These are phyloP conservation scores for Brachionus rubens DNA, from an alignment of 1,140 invertebrate species.

Conservation along the genomic window DNA sequence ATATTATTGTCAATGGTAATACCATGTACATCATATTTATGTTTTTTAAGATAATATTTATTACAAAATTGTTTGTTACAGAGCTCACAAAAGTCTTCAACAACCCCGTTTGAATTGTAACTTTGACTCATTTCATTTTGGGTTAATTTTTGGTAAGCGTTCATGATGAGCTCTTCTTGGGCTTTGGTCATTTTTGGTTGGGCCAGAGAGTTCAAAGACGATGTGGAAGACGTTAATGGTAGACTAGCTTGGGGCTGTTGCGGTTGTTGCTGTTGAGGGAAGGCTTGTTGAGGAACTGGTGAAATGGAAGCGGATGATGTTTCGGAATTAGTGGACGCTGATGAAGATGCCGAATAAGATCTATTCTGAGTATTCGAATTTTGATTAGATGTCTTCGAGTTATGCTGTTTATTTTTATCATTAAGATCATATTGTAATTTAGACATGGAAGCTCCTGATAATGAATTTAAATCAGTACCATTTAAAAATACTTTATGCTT, in stretches of 20 bases:
- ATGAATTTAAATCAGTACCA: background rate
- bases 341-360: slow-evolving; percentile 23
- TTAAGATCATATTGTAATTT: slow-evolving; percentile 31
- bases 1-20: slow-evolving; percentile 42
- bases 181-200: slow-evolving; percentile 1
- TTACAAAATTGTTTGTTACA: slow-evolving; percentile 47
- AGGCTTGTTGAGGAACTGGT: background rate
- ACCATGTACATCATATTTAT: slow-evolving; percentile 46
- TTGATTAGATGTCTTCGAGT: background rate
- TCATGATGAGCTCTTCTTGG: slow-evolving; percentile 6
- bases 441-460: slow-evolving; percentile 29
- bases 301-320: slow-evolving; percentile 28
- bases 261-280: too few relatives aligned
- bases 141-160: background rate
- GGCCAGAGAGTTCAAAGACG: background rate
- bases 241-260: too few relatives aligned
- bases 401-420: background rate
- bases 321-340: slow-evolving; percentile 24
- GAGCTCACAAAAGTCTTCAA: slow-evolving; percentile 46
- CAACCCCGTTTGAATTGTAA: background rate
- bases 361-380: background rate
- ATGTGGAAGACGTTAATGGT: background rate
- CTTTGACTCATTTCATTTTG: background rate
- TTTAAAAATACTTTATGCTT: slow-evolving; percentile 45
- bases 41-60: slow-evolving; percentile 46